These are phyloP conservation scores for Neotoxoptera formosana DNA, from an alignment of 1,140 invertebrate species.

Conservation along the genomic window DNA sequence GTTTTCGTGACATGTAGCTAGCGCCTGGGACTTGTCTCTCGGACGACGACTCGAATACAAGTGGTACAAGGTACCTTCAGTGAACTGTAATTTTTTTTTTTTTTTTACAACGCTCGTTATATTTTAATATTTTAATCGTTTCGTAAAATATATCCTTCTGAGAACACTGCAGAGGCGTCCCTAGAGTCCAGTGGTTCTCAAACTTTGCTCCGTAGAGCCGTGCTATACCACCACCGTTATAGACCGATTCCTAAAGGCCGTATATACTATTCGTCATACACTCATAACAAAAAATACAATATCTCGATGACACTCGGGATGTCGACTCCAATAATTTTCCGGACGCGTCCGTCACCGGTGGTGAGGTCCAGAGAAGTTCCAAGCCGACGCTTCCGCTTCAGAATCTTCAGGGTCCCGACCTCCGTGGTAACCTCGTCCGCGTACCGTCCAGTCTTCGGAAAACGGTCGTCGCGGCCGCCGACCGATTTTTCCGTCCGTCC, in stretches of 20 bases:
- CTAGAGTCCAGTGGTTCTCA: too few relatives aligned
- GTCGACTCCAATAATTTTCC: background rate
- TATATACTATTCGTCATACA: background rate
- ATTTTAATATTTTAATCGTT: too few relatives aligned
- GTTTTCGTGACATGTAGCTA: background rate
- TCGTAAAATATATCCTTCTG: too few relatives aligned
- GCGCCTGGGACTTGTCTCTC: background rate
- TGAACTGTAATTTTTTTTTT: too few relatives aligned
- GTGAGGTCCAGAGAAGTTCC: background rate
- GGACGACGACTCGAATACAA: background rate
- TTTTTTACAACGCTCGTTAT: too few relatives aligned
- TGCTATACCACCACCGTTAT: background rate
- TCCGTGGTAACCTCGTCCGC: background rate
- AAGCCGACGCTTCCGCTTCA: background rate
- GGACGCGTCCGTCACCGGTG: too few relatives aligned
- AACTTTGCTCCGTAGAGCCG: too few relatives aligned
- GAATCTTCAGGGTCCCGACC: background rate
- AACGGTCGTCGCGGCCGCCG: background rate
- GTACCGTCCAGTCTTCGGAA: background rate
- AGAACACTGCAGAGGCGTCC: too few relatives aligned
- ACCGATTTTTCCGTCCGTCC: background rate
- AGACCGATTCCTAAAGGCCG: background rate
- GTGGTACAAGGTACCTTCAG: too few relatives aligned
- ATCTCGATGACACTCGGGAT: background rate
- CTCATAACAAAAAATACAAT: background rate